Base-by-base conservation (phyloP, 2,888 invertebrate species). In the Bibio marci region DNA sequence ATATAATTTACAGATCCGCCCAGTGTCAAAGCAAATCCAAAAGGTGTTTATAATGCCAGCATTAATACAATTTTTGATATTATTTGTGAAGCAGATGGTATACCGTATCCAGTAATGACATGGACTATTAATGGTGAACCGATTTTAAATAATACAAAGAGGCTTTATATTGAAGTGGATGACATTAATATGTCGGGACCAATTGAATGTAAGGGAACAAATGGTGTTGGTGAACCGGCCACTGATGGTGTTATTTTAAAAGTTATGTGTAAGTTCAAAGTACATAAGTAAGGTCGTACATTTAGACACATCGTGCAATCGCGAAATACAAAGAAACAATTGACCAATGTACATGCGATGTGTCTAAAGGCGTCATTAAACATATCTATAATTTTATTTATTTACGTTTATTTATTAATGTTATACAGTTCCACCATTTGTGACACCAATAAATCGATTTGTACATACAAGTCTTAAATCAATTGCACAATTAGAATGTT, bases 11-110 rank as follows among this genome's bases (percentile, higher is more conserved):
- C 57, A 81, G 80, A 75, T 58, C 68, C 82, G 0, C 81, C 86
- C 1, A 70, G 70, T 4, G 70, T 82, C 4, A 63, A 63, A 30
- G 71, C 78, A 0, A 58, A 73, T 3, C 73, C 73, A 11, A 70
- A 70, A 13, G 82, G 82, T 0, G 69, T 71, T 45, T 52, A 83
- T 13, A 80, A 82, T 54, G 75, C 82, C 1, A 70, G 71, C 38
- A 67, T 82, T 35, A 80, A 80, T 0, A 76, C 82, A 25, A 74
- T 74, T 51, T 79, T 82, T 18, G 72, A 75, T 50, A 77, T 87
- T 49, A 71, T 74, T 1, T 86, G 86, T 50, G 70, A 73, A 42
- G 69, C 76, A 7, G 63, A 67, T 3, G 86, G 86, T 1, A 74
- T 75, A 0, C 86, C 86, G 0, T 58, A 67, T 26, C 85, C 86